Base-by-base conservation (phyloP, 2,113 vertebrate species). In the Heptranchias perlo region DNA sequence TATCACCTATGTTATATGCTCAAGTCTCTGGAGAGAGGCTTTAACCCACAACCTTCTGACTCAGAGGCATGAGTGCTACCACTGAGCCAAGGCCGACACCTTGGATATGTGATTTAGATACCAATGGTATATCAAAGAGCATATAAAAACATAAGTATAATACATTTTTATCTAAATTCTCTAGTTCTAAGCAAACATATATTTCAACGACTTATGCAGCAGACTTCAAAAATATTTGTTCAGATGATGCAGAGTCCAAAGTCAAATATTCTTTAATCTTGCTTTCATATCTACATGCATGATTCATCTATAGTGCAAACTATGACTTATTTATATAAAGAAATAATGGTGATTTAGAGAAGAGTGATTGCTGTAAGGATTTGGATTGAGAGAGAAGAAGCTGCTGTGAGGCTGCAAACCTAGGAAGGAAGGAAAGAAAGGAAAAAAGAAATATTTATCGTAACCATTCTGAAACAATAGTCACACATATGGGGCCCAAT, bases 201-300 rank as follows among this genome's bases (percentile, higher is more conserved):
- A 61, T 92, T n/a, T 92, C 89, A 61, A 62, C n/a, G 58, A 16
- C 31, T 5, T 92, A 6, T 61, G 49, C 35, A 92, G 6, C 31
- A 92, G 62, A 61, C 6, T n/a, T 58, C 58, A n/a, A 92, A 61
- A 92, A 4, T 1, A 44, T 39, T 82, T 54, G 86, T 21, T 61
- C 54, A 62, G 31, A n/a, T n/a, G 35, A 61, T n/a, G 54, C 54
- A 62, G n/a, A 62, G 54, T 16, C 14, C 54, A 92, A 92, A 62
- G 54, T n/a, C 54, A 61, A 62, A 62, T 92, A 58, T n/a, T n/a
- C 58, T 92, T 35, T 92, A 92, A 92, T 92, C 58, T 62, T 92
- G 35, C 52, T 54, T 14, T 58, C 28, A 13, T 13, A 89, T 54
- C 28, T 89, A 25, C 8, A 31, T 89, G 10, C 28, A 92, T n/a